Percentiles rank a stretch among this genome's conserved stretches.
These are phyloP conservation scores for Eurystomus glaucurus DNA, from an alignment of 2,797 vertebrate species.

Conservation along the genomic window DNA sequence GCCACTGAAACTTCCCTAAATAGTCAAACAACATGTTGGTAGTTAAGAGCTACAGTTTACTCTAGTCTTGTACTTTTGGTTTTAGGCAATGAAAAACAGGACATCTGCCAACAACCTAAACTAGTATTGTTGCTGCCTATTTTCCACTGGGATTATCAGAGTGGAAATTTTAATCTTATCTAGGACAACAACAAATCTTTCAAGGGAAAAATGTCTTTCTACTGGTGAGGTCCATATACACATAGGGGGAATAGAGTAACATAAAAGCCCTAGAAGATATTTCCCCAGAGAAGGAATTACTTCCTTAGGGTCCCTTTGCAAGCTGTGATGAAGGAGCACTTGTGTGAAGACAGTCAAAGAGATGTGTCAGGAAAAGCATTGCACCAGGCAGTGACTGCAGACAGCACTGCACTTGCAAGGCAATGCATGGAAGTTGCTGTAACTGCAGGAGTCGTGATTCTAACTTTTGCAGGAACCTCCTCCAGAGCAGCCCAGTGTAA, in stretches of 20 bases:
- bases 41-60: not conserved
- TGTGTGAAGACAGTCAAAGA: not conserved
- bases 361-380: not conserved
- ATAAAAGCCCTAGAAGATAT: not conserved
- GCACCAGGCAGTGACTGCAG: not conserved
- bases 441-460: not conserved
- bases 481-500: not conserved
- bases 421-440: not conserved
- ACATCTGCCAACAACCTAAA: not conserved
- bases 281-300: not conserved
- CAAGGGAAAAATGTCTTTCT: not conserved
- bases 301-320: not conserved
- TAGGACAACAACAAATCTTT: not conserved
- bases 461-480: not conserved
- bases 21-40: not conserved
- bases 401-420: not conserved
- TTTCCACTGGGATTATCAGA: not conserved
- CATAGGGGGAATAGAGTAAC: not conserved
- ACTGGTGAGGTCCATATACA: not conserved
- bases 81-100: constrained; percentile 9
- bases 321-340: not conserved
- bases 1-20: not conserved
- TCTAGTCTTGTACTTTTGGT: not conserved
- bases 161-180: not conserved
- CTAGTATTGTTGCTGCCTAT: not conserved